Conservation (phyloP, 2,888 invertebrate species). For the Zele albiditarsus region DNA sequence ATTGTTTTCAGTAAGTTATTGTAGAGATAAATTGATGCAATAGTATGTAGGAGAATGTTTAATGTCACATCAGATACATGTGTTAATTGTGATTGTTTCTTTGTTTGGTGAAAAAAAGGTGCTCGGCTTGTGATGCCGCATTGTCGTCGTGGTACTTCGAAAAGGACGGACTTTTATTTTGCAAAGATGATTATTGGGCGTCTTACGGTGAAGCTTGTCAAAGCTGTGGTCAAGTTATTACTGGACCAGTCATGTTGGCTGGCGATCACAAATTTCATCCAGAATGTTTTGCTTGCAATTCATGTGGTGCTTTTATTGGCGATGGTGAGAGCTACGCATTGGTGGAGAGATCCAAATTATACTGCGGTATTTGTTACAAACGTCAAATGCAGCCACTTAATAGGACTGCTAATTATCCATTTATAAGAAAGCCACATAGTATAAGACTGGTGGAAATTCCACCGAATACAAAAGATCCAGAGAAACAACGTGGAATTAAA, state of each 20-base stretch:
- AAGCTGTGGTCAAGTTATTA: conserved; percentile 88
- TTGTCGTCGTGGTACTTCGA: conserved; percentile 95
- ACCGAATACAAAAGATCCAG: conserved; percentile 74
- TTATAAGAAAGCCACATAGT: conserved; percentile 80
- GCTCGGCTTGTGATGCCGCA: conserved; percentile 90
- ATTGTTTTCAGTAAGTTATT: conserved; percentile 84
- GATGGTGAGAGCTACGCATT: conserved; percentile 94
- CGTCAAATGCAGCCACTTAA: conserved; percentile 79
- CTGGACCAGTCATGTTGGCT: conserved; percentile 95
- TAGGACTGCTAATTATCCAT: conserved; percentile 75
- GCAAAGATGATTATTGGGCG: conserved; percentile 91
- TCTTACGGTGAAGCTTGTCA: conserved; percentile 92
- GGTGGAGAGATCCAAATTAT: conserved; percentile 91
- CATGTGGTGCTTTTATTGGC: conserved; percentile 88
- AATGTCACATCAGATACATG: not conserved
- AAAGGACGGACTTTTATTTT: conserved; percentile 90
- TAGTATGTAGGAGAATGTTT: not conserved
- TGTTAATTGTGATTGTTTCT: conserved; percentile 13
- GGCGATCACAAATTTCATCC: conserved; percentile 97
- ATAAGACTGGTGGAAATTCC: conserved; percentile 90
- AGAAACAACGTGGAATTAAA: conserved; percentile 79
- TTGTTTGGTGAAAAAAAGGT: conserved; percentile 75
- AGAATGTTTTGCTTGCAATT: conserved; percentile 92
- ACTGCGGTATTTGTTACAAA: conserved; percentile 88
- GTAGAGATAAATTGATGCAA: conserved; percentile 3